phyloP scores from a whole-genome alignment of 2,113 vertebrate species.

The Hippocampus mohnikei region DNA sequence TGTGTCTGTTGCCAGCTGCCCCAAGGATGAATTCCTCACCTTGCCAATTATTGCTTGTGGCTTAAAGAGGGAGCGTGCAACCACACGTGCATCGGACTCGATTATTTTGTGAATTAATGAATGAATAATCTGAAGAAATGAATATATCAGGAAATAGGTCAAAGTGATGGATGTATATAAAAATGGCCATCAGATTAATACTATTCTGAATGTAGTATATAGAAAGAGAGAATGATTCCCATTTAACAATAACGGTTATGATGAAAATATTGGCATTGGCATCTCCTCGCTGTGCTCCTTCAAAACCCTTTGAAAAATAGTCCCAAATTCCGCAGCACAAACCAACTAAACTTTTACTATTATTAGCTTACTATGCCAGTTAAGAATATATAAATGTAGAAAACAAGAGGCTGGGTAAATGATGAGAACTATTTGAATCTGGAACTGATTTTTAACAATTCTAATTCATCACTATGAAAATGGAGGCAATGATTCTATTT shows the following conservation, averaged over 20 bases:
- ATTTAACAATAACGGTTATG: too few relatives aligned
- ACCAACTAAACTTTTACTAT: too few relatives aligned
- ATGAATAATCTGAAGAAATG: too few relatives aligned
- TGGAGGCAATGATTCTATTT: neutral
- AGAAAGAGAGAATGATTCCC: neutral
- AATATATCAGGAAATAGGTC: neutral
- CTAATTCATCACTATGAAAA: neutral
- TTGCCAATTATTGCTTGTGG: slow-evolving; percentile 43
- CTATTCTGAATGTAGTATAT: neutral
- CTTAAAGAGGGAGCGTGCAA: slow-evolving; percentile 36
- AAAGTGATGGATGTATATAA: neutral
- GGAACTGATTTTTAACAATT: neutral
- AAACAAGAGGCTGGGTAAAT: neutral
- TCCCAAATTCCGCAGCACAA: too few relatives aligned
- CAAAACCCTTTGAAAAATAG: too few relatives aligned
- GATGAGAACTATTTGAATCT: neutral
- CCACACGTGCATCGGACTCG: neutral
- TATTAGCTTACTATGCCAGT: neutral
- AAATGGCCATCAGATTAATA: neutral
- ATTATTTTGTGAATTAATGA: neutral
- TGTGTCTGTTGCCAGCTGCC: slow-evolving; percentile 36
- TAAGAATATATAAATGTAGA: neutral
- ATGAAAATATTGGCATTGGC: too few relatives aligned
- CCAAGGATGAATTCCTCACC: slow-evolving; percentile 27
- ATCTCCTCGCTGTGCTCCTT: too few relatives aligned